These are phyloP conservation scores for Coreius guichenoti DNA, from an alignment of 2,797 vertebrate species.

Conservation along the genomic window DNA sequence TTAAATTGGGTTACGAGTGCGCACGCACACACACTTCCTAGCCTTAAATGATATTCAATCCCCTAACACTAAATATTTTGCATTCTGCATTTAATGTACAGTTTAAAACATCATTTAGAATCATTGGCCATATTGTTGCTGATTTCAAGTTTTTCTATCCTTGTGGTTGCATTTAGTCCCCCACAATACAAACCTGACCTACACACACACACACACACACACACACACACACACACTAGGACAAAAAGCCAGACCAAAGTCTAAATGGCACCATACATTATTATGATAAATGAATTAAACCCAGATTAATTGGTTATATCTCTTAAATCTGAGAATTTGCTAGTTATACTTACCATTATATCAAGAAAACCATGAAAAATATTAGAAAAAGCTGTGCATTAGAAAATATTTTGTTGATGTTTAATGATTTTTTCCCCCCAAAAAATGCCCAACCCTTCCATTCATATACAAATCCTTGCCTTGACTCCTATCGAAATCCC, in stretches of 20 bases:
- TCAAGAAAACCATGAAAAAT: neutral
- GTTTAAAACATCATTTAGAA: neutral
- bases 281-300: neutral
- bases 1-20: conserved; percentile 28
- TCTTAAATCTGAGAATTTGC: neutral
- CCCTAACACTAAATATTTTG: neutral
- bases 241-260: conserved; percentile 12
- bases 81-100: neutral
- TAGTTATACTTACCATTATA: neutral
- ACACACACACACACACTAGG: neutral
- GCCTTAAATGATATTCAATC: neutral
- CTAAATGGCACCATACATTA: neutral
- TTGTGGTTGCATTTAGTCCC: neutral
- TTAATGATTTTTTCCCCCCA: too few species aligned
- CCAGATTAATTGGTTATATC: neutral
- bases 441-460: neutral
- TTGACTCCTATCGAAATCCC: conserved; percentile 52
- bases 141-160: neutral
- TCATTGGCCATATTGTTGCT: neutral
- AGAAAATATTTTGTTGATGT: neutral
- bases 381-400: neutral
- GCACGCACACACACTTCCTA: neutral
- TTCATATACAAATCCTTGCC: conserved; percentile 51
- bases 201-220: conserved; percentile 7
- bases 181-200: neutral